Evolutionary conservation across 2,888 invertebrate genomes (phyloP).

Genomic region (Lymantria dispar): DNA sequence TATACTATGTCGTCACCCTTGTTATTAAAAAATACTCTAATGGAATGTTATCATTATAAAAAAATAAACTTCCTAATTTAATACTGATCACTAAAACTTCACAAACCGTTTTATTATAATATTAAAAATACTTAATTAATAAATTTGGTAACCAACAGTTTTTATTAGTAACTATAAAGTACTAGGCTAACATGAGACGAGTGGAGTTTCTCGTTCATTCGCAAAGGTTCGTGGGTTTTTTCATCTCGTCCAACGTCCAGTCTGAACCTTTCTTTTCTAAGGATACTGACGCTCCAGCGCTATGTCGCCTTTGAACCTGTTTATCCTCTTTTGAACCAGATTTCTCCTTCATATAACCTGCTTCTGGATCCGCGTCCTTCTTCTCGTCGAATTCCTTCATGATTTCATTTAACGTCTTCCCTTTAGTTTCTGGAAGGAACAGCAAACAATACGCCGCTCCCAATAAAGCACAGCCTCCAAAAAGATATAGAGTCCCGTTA

Average conservation of each 20-base stretch:
- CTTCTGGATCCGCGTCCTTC: conserved; percentile 61
- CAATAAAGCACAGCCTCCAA: conserved; percentile 81
- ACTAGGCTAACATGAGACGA: not conserved
- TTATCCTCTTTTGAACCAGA: conserved; percentile 45
- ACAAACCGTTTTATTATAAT: conserved; percentile 27
- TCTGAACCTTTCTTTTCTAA: conserved; percentile 59
- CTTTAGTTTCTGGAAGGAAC: conserved; percentile 87
- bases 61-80: conserved; percentile 39
- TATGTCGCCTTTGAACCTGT: conserved; percentile 67
- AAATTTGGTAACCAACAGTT: conserved; percentile 34
- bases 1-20: conserved; percentile 48
- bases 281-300: conserved; percentile 64
- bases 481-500: conserved; percentile 85
- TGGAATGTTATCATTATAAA: conserved; percentile 39
- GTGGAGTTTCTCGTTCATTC: conserved; percentile 24
- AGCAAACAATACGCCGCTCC: conserved; percentile 84
- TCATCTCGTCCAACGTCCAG: conserved; percentile 50
- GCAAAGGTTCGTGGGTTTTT: conserved; percentile 32
- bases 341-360: conserved; percentile 52
- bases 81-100: conserved; percentile 66
- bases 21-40: conserved; percentile 28
- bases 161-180: conserved; percentile 3
- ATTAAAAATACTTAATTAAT: conserved; percentile 36
- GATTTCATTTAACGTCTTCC: conserved; percentile 85
- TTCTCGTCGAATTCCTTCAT: conserved; percentile 82